Conservation (phyloP, 2,888 invertebrate species). For the Cylindroiulus punctatus region DNA sequence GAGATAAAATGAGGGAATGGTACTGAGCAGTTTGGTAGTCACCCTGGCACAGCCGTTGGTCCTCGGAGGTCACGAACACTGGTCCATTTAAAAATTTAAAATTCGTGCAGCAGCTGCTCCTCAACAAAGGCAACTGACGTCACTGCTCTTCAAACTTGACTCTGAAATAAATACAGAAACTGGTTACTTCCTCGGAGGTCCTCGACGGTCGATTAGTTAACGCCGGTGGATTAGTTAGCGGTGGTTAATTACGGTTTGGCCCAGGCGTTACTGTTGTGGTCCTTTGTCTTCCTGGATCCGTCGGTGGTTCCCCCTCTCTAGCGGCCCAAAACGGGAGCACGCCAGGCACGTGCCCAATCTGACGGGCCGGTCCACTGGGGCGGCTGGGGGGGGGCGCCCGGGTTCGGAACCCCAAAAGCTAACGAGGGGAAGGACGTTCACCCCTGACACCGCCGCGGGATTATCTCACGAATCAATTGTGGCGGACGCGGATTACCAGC, state of each 20-base stretch:
- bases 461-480: background rate
- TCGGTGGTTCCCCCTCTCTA: background rate
- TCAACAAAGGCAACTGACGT: background rate
- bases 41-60: background rate
- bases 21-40: background rate
- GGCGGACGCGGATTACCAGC: background rate
- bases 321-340: background rate
- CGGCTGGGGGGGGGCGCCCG: background rate
- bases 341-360: conserved; percentile 1
- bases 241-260: background rate
- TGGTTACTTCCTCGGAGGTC: background rate
- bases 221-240: background rate
- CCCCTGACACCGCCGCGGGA: background rate
- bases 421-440: background rate
- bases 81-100: conserved; percentile 11
- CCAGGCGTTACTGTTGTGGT: background rate
- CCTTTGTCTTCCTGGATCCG: background rate
- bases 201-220: background rate
- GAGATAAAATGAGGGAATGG: background rate
- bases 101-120: background rate
- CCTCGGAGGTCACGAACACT: background rate
- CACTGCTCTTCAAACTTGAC: background rate
- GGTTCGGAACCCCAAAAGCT: background rate
- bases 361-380: background rate
- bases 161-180: background rate